These are phyloP conservation scores for Oenanthe melanoleuca DNA, from an alignment of 2,113 vertebrate species.

Conservation along the genomic window DNA sequence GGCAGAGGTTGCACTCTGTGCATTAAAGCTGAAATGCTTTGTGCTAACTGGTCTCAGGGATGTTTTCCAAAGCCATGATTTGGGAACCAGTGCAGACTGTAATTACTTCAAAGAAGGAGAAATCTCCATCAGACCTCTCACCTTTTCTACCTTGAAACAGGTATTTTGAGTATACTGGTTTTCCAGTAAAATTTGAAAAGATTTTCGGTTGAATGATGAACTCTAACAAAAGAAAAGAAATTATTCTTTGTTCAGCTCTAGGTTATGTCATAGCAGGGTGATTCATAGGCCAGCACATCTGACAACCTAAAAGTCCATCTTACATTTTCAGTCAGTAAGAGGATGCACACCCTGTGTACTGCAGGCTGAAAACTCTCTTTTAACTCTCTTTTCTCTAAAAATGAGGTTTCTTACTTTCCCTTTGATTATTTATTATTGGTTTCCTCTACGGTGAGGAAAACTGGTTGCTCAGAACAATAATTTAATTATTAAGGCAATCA, in stretches of 20 bases:
- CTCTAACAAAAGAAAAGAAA: neutral
- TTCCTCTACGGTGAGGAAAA: neutral
- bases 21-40: neutral
- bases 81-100: neutral
- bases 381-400: neutral
- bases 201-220: neutral
- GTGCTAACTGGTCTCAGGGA: neutral
- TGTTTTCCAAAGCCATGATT: neutral
- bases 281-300: neutral
- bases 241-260: neutral
- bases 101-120: neutral
- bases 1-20: neutral
- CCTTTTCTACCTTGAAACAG: neutral
- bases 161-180: neutral
- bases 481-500: neutral
- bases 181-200: neutral
- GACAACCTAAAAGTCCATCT: neutral
- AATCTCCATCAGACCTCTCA: neutral
- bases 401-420: neutral
- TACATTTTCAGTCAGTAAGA: neutral
- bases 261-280: neutral
- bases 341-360: neutral
- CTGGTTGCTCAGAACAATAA: neutral
- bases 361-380: neutral
- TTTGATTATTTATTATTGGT: conserved; percentile 15